Percentiles rank a stretch among this genome's conserved stretches.
phyloP scores from a whole-genome alignment of 2,113 vertebrate genomes.

The Zosterops pallidus region DNA sequence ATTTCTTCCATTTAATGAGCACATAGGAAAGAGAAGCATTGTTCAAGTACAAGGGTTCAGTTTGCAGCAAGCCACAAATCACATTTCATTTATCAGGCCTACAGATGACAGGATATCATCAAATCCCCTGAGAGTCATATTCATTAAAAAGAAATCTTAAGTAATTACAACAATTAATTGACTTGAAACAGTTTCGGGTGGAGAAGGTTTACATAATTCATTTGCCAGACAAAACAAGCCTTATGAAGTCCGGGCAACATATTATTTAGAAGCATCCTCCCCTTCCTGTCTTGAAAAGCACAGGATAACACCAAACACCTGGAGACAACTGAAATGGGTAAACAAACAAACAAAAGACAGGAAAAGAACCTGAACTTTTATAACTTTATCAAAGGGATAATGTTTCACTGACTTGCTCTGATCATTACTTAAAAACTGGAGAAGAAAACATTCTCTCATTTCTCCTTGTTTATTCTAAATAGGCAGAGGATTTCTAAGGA shows the following conservation, averaged over 20 bases:
- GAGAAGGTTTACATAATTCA: constrained; percentile 90
- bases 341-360: not conserved
- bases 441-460: not conserved
- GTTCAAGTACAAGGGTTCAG: constrained; percentile 75
- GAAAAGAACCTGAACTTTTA: not conserved
- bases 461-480: not conserved
- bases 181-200: constrained; percentile 86
- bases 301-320: not conserved
- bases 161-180: constrained; percentile 93
- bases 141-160: constrained; percentile 93
- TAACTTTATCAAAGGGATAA: not conserved
- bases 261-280: constrained; percentile 47
- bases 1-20: constrained; percentile 71
- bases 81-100: constrained; percentile 85
- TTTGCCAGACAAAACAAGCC: constrained; percentile 86
- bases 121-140: constrained; percentile 84
- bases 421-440: not conserved
- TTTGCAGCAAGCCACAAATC: constrained; percentile 82
- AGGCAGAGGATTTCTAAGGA: not conserved
- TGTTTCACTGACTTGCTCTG: not conserved
- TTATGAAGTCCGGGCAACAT: constrained; percentile 60
- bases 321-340: not conserved
- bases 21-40: constrained; percentile 64
- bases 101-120: constrained; percentile 86
- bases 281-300: not conserved